phyloP scores from a whole-genome alignment of 2,797 vertebrate genomes.

The Philypnodon macrostomus region DNA sequence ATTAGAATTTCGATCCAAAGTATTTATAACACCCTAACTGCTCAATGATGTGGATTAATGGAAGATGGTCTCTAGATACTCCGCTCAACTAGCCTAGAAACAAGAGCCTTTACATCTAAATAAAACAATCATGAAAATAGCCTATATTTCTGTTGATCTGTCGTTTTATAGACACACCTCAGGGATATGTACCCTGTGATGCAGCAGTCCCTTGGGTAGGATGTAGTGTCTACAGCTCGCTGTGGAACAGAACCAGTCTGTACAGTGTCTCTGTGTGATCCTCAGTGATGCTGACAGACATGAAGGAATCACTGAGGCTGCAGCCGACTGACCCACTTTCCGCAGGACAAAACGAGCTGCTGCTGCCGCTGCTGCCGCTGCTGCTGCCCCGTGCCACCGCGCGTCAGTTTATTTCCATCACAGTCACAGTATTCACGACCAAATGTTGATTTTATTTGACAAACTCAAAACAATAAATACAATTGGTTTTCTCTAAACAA shows the following conservation, averaged over 20 bases:
- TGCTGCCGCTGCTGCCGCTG: conserved; percentile 28
- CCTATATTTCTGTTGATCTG: too few species aligned
- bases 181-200: not conserved
- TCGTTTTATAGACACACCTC: too few species aligned
- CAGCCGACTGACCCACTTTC: conserved; percentile 76
- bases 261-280: conserved; percentile 21
- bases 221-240: conserved; percentile 1
- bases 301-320: conserved; percentile 28
- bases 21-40: too few species aligned
- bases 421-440: not conserved
- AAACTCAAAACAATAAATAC: not conserved
- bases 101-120: too few species aligned
- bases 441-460: not conserved
- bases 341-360: conserved; percentile 48
- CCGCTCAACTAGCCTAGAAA: too few species aligned
- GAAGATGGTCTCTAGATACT: too few species aligned
- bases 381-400: conserved; percentile 31
- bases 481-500: conserved; percentile 15
- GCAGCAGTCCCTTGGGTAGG: conserved; percentile 1
- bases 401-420: conserved; percentile 6
- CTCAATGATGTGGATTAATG: too few species aligned
- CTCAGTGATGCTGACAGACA: conserved; percentile 41
- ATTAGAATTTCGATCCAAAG: too few species aligned
- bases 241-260: conserved; percentile 1
- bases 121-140: too few species aligned